Evolutionary conservation across 1,140 invertebrate genomes (phyloP), one percentile per base, ranked within the genome.

Genomic region (Mercenaria mercenaria): DNA sequence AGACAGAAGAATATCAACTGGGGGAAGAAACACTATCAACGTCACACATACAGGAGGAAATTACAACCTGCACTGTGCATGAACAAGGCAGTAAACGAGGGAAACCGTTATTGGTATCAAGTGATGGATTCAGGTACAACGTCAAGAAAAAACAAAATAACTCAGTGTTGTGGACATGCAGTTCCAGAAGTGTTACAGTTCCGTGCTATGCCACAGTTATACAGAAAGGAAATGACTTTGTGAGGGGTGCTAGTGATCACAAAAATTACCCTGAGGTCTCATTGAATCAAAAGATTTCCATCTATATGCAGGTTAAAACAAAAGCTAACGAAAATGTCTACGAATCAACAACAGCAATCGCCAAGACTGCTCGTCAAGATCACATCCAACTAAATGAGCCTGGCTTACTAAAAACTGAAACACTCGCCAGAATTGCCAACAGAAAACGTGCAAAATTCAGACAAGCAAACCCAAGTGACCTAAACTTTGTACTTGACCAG

Each of bases 101-200:
- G 8, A 69, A 69, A 32, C 64, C 64, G 15, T 23, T 69, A 13
- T 69, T 69, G 64, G 64, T 69, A 15, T 4, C n/a, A 4, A 69
- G 3, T 4, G 64, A 69, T 23, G 29, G 64, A 10, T 69, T 69
- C 64, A 69, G 20, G 26, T 69, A 69, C 29, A 4, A 32, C 13
- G 26, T 18, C 15, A 69, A 69, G 64, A 69, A 69, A 69, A 69
- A 69, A 39, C 37, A 10, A 13, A 69, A 69, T 20, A 69, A 69
- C 61, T 69, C 64, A 4, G 64, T 69, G 64, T 32, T 69, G 13
- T 69, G 64, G 64, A 69, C 64, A 29, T 69, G 64, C 26, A 69
- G 64, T 23, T 13, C 20, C 15, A 69, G 64, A 39, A 69, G 64
- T 69, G 11, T 23, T 13, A 15, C 4, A 69, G 29, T 69, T 11